phyloP scores from a whole-genome alignment of 2,888 invertebrate species.

The Copidosoma aretas region DNA sequence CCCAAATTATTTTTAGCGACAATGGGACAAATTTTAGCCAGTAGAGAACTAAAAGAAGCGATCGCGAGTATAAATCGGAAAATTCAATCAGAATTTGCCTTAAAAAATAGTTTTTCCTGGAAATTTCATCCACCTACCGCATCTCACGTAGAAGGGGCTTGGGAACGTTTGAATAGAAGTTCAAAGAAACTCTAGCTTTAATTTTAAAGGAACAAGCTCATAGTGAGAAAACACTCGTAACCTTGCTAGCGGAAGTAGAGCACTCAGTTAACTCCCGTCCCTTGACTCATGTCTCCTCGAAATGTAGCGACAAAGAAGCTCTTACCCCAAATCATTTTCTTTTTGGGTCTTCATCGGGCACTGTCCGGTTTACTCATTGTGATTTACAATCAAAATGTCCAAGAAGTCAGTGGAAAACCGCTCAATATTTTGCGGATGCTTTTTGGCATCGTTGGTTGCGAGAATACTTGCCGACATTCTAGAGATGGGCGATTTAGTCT shows the following conservation, averaged over 20 bases:
- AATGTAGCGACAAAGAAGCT: neutral
- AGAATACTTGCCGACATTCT: neutral
- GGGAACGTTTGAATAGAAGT: neutral
- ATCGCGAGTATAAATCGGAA: neutral
- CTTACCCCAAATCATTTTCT: neutral
- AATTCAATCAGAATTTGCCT: neutral
- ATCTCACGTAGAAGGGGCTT: neutral
- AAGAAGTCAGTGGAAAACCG: neutral
- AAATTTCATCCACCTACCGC: neutral
- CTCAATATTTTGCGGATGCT: neutral
- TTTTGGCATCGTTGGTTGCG: neutral
- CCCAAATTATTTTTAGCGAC: neutral
- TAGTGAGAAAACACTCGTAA: neutral
- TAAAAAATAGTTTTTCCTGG: neutral
- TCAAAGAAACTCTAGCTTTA: neutral
- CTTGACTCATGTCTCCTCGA: no score
- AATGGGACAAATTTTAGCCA: slow-evolving; percentile 13
- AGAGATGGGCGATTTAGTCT: neutral
- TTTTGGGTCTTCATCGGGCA: neutral
- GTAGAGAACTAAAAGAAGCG: neutral
- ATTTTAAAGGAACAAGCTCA: neutral
- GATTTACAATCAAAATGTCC: neutral
- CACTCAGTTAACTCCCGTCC: neutral
- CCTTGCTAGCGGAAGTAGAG: neutral
- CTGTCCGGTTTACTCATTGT: neutral